Percentiles rank a stretch among this genome's conserved stretches.
phyloP scores from a whole-genome alignment of 2,888 invertebrate genomes.

The Sympetrum striolatum region DNA sequence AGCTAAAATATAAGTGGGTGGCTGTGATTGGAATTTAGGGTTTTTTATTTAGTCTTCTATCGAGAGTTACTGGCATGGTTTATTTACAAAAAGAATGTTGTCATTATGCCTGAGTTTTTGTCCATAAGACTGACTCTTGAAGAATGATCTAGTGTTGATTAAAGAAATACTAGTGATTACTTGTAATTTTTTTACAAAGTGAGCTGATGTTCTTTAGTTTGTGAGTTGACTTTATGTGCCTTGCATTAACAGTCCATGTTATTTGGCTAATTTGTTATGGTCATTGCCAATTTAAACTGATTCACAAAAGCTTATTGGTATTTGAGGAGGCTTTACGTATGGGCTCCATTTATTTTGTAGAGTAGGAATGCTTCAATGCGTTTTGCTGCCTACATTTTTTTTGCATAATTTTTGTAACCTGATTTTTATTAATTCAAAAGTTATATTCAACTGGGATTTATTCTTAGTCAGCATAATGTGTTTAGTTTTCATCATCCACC shows the following conservation, averaged over 20 bases:
- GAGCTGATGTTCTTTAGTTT: slow-evolving; percentile 10
- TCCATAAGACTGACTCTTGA: neutral
- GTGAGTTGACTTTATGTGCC: slow-evolving; percentile 22
- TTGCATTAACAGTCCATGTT: slow-evolving; percentile 7
- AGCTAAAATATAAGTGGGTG: slow-evolving; percentile 20
- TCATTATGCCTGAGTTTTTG: slow-evolving; percentile 5
- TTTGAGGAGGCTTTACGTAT: neutral
- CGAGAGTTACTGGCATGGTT: neutral
- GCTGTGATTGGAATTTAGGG: slow-evolving; percentile 8
- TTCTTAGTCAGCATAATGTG: neutral
- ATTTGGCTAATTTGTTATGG: slow-evolving; percentile 24
- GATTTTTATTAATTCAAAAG: neutral
- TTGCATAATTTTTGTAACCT: neutral
- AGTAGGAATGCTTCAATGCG: neutral
- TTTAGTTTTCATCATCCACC: neutral
- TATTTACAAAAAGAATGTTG: neutral
- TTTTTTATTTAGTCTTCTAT: neutral
- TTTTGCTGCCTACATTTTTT: neutral
- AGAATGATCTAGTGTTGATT: slow-evolving; percentile 2
- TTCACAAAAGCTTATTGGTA: neutral
- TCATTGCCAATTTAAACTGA: neutral
- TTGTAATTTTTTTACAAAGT: neutral
- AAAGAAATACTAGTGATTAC: neutral
- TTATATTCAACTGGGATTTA: neutral
- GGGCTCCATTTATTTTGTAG: neutral